Base-by-base conservation (phyloP, 2,113 vertebrate genomes). In the Crocuta crocuta region DNA sequence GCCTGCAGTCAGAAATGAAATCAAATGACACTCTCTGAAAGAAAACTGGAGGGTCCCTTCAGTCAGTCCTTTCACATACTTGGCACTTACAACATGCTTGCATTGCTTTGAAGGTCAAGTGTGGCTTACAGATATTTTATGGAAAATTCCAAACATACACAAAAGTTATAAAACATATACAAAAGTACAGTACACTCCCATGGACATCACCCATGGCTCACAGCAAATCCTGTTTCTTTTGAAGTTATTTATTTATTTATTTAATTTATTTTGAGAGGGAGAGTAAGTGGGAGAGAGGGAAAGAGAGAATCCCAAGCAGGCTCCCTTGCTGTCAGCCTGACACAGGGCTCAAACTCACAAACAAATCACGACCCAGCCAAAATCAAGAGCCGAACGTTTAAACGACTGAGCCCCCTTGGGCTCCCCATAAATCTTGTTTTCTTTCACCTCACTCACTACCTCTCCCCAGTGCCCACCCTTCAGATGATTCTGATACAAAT, bases 1-100 rank as follows among this genome's bases (percentile, higher is more conserved):
- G 23, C 28, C 85, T 66, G 35, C 39, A 45, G 16, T 91, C 81
- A 78, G 50, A 94, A 65, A 48, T 8, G 4, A 89, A 87, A 91
- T 84, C 84, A 63, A 78, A 2, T 21, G 4, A 45, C 48, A 26
- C 10, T 48, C 79, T 58, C 78, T 39, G 16, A 79, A 79, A 39
- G 45, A 86, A 53, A 89, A 45, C 4, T 1, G 7, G 63, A 53
- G 58, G 23, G 21, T 11, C 55, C 55, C 39, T 74, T 74, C 24
- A 31, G 10, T 65, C 26, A 1, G 21, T 24, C 35, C 35, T 35
- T 43, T 7, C 74, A 48, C 74, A 78, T 6, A 5, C 28, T 9
- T 43, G 17, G 84, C 68, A 24, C 33, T 16, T 13, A 4, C 33
- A 53, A 35, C 2, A 1, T 10, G 2, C 45, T 23, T 68, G 33